Percentiles rank a stretch among this genome's conserved stretches.
These are phyloP conservation scores for Mesembrinibis cayennensis DNA, from an alignment of 2,113 vertebrate genomes.

Conservation along the genomic window DNA sequence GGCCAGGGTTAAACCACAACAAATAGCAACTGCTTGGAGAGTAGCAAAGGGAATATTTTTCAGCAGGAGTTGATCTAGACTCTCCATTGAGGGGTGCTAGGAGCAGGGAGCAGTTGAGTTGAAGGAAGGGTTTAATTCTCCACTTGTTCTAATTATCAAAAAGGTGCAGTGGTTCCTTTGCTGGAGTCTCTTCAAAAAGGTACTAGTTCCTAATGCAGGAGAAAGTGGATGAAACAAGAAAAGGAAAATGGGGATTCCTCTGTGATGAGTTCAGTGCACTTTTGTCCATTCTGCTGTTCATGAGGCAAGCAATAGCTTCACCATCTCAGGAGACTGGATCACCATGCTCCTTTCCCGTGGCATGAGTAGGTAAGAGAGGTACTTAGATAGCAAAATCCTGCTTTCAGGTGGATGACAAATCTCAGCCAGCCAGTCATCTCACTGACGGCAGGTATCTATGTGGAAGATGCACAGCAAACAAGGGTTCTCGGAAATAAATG, in stretches of 20 bases:
- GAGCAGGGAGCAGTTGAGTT: neutral
- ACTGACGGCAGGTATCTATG: neutral
- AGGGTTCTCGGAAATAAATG: neutral
- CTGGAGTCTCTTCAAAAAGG: neutral
- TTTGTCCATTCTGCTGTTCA: neutral
- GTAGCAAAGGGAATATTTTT: neutral
- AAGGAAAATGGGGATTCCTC: neutral
- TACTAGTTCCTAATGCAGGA: neutral
- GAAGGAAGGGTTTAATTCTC: neutral
- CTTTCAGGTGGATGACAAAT: neutral
- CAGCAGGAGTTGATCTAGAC: neutral
- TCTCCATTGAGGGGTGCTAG: accelerated
- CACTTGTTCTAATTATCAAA: neutral
- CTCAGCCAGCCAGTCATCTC: neutral
- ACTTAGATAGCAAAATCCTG: neutral
- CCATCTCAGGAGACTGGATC: neutral
- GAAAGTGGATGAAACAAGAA: neutral
- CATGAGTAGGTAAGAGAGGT: neutral
- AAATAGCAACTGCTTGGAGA: neutral
- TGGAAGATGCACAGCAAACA: neutral
- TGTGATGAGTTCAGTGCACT: neutral
- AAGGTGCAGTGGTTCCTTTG: neutral
- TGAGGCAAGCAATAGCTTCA: neutral
- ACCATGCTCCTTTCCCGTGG: neutral
- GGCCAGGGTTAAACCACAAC: no score